Evolutionary conservation across 2,888 invertebrate species (phyloP), one percentile per base, ranked within the genome.

Genomic region (Harpagoxenus sublaevis): DNA sequence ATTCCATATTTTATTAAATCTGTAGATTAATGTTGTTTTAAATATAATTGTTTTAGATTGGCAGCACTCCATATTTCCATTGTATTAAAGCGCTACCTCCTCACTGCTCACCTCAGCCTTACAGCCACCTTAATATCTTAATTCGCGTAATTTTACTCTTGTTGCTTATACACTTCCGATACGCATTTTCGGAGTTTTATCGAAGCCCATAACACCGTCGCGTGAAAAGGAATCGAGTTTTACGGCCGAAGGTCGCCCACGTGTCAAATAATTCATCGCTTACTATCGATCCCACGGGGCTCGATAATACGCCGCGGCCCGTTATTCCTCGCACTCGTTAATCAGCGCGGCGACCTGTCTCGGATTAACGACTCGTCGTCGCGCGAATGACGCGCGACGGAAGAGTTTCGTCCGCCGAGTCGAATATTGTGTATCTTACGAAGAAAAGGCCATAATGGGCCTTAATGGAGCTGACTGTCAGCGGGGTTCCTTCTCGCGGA

Each of bases 381-480:
- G 79, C 66, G 84, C 75, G 60, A 84, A 62, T 82, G 84, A 85
- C 86, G 82, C 84, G 86, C 84, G 84, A 86, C 86, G 82, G 85
- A 86, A 88, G 75, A 88, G 75, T 88, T 89, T 85, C 83, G 89
- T 84, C 65, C 84, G 71, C 70, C 63, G 87, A 88, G 83, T 63
- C 85, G 86, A 85, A 87, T 84, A 82, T 75, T 89, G 89, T 89
- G 88, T 89, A 89, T 79, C 86, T 88, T 89, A 88, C 84, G 84
- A 73, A 71, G 68, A 81, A 78, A 35, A 85, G 84, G 60, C 84
- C 86, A 91, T 91, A 90, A 91, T 91, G 86, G 86, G 74, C 77
- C 89, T 91, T 89, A 89, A 90, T 89, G 88, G 90, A 87, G 87
- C 84, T 88, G 88, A 87, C 91, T 89, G 88, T 89, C 90, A 90